Percentiles rank a stretch among this genome's conserved stretches.
Conservation (phyloP, 2,797 vertebrate species). For the Anas bernieri region DNA sequence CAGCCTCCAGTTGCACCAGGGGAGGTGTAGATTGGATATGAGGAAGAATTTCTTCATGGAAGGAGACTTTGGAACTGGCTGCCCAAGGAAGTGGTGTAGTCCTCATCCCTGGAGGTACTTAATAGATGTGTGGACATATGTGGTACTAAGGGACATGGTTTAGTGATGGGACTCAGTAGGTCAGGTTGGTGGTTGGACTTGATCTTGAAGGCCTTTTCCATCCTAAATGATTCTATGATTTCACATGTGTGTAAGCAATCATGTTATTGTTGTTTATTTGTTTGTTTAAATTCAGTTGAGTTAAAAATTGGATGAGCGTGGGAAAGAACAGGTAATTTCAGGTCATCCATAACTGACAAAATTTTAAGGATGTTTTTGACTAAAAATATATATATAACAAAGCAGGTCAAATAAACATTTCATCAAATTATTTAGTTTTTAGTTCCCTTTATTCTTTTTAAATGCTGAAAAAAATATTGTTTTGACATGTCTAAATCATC, state of each 20-base stretch:
- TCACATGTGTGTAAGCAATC: neutral
- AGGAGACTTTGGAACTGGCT: too few relatives aligned
- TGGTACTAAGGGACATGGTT: too few relatives aligned
- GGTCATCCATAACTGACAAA: neutral
- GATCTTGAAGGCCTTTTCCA: neutral
- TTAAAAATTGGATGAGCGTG: neutral
- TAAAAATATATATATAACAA: neutral
- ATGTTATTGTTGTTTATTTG: neutral
- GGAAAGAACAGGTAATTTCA: neutral
- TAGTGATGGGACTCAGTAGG: neutral
- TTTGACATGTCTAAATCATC: neutral
- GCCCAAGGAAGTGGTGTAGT: too few relatives aligned
- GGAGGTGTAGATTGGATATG: too few relatives aligned
- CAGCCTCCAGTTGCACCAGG: too few relatives aligned
- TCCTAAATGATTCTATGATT: neutral
- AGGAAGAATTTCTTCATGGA: too few relatives aligned
- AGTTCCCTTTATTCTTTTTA: neutral
- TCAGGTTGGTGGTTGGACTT: neutral
- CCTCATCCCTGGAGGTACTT: too few relatives aligned
- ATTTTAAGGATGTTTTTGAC: neutral
- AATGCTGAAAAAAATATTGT: neutral
- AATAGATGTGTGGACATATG: too few relatives aligned
- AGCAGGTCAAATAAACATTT: neutral
- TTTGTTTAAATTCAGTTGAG: neutral
- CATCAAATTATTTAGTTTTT: neutral